Base-by-base conservation (phyloP, 2,797 vertebrate species). In the Lutjanus campechanus region DNA sequence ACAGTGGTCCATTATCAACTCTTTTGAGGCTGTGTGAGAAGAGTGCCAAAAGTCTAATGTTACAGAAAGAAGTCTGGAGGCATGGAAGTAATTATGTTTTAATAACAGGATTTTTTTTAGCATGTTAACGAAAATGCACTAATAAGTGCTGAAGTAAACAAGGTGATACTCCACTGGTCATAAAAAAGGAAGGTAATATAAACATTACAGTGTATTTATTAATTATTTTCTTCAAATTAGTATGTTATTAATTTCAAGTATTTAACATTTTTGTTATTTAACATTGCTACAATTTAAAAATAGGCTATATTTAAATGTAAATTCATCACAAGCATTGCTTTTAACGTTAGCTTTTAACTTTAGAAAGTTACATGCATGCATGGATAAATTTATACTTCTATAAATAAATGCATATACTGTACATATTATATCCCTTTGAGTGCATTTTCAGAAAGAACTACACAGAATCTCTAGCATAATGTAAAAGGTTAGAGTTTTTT, bases 1-100 rank as follows among this genome's bases (percentile, higher is more conserved):
- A 63, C 49, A 71, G 71, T 40, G 41, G 60, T 58, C 62, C 16
- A 83, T 87, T 85, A 79, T 87, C 73, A 77, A 22, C 73, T 81
- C 59, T 79, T 90, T 83, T 73, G 83, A 78, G 75, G 41, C 49
- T 81, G 69, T 77, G 40, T 59, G 8, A 67, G 41, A 54, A 62
- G 17, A 85, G 66, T 70, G 64, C 59, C 12, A 7, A 76, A 56
- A 51, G 67, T 79, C 59, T 65, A 65, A 82, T 80, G 46, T 78
- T 62, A 64, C 25, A 64, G 53, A 79, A 5, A 8, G 16, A 79
- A 62, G 68, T 71, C 54, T 12, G 1, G 44, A 74, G 56, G 68
- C 47, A 65, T 73, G 7, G 8, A 58, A 56, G 47, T 69, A 73
- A 83, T 79, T 61, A 25, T 43, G 12, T 8, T 29, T 11, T 47